Percentiles rank a stretch among this genome's conserved stretches.
Conservation (phyloP, 2,797 vertebrate genomes). For the Neoniphon sammara region DNA sequence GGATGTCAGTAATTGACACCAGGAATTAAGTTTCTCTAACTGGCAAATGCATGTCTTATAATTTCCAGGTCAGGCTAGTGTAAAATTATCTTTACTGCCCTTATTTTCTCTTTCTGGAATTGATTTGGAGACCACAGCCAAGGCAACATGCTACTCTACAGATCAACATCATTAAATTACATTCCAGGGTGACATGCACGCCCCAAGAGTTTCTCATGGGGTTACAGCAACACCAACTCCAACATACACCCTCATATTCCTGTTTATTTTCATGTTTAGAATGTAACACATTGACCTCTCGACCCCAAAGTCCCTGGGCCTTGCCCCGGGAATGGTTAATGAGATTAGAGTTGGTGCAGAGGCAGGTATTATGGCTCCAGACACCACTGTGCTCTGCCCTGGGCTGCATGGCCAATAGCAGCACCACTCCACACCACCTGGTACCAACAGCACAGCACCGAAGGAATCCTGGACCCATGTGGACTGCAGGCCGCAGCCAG, state of each 20-base stretch:
- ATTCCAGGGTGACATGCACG: background rate
- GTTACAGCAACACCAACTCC: conserved; percentile 7
- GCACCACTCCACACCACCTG: conserved; percentile 75
- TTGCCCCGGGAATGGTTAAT: conserved; percentile 69
- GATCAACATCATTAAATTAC: background rate
- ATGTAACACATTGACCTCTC: conserved; percentile 58
- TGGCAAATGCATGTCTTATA: background rate
- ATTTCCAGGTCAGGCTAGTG: background rate
- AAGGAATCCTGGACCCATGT: background rate
- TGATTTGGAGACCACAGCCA: background rate
- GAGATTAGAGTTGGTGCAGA: conserved; percentile 76
- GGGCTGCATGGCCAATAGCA: conserved; percentile 52
- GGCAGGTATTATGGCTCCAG: conserved; percentile 81
- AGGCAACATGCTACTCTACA: background rate
- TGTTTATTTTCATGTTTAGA: conserved; percentile 40
- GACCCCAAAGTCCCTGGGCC: conserved; percentile 52
- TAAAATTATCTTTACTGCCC: background rate
- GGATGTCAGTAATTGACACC: background rate
- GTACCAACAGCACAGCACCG: conserved; percentile 68
- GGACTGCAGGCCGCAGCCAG: background rate
- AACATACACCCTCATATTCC: background rate
- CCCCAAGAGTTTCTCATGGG: background rate
- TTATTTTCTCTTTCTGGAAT: background rate
- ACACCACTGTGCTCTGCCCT: conserved; percentile 75
- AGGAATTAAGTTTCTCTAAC: background rate